Conservation (phyloP, 2,113 vertebrate genomes). For the Helogale parvula region DNA sequence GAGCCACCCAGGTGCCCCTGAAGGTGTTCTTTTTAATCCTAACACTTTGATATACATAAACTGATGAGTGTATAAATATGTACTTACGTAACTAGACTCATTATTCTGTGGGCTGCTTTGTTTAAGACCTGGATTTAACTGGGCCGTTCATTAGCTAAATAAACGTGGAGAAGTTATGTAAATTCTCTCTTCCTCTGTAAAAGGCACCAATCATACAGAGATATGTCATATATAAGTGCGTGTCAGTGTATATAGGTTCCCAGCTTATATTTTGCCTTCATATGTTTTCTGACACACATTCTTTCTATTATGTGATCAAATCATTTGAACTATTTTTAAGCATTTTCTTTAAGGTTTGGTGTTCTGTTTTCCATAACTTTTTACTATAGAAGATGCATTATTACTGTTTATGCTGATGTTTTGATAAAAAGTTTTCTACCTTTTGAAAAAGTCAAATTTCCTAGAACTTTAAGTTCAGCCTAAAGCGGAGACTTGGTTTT, state of each 20-base stretch:
- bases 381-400: background rate
- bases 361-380: background rate
- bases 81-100: background rate
- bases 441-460: background rate
- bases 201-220: background rate
- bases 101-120: background rate
- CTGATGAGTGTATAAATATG: background rate
- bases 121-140: background rate
- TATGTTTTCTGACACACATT: background rate
- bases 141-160: background rate
- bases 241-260: background rate
- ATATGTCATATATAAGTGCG: background rate
- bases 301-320: background rate
- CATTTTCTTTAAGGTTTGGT: background rate
- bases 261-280: background rate
- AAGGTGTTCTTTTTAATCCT: background rate
- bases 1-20: no score
- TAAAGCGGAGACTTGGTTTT: background rate
- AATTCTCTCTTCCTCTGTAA: background rate
- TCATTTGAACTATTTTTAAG: conserved; percentile 5
- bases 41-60: background rate
- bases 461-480: background rate
- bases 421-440: background rate
- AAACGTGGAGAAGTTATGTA: background rate
- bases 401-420: background rate